Base-by-base conservation (phyloP, 2,797 vertebrate genomes). In the Cirrhinus mrigala region DNA sequence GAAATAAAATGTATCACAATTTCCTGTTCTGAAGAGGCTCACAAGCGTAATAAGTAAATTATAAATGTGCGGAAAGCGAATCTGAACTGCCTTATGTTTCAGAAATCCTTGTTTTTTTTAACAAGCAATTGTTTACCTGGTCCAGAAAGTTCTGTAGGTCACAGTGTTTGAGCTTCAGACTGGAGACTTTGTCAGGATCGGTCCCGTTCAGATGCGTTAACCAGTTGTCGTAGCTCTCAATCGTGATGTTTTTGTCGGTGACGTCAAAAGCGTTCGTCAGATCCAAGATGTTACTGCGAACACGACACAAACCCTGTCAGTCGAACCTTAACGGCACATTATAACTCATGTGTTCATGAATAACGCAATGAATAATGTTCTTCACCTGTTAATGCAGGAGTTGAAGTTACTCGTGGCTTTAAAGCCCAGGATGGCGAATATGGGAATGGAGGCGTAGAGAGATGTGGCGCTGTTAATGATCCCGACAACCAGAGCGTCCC, bases 341-440 rank as follows among this genome's bases (percentile, higher is more conserved):
- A 37, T 6, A n/a, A 2, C 56, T 14, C 7, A 52, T 18, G 33
- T 8, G n/a, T 44, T 44, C 40, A 44, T 44, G 40, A 44, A 44
- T 44, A 44, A 44, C 7, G 6, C 40, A 9, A 9, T 44, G 40
- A 9, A 44, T 44, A 8, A 44, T 44, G 40, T 44, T 9, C 1
- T 33, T 79, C 88, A 97, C 98, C 94, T 90, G 76, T 95, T 77
- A 82, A 93, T 9, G 90, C 98, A 99, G 73, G 82, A 80, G 89
- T 94, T 93, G 0, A 90, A 95, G 89, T 88, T 92, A 0, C 46
- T 92, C 4, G 86, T 96, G 1, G 98, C 98, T 91, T 98, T 99
- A 90, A 99, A 99, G 1, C 98, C 98, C 93, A 99, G 88, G 88
- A 99, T 94, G 79, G 97, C 94, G 89, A 99, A 99, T 76, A 98